These are phyloP conservation scores for Corapipo altera DNA, from an alignment of 2,113 vertebrate species.

Conservation along the genomic window DNA sequence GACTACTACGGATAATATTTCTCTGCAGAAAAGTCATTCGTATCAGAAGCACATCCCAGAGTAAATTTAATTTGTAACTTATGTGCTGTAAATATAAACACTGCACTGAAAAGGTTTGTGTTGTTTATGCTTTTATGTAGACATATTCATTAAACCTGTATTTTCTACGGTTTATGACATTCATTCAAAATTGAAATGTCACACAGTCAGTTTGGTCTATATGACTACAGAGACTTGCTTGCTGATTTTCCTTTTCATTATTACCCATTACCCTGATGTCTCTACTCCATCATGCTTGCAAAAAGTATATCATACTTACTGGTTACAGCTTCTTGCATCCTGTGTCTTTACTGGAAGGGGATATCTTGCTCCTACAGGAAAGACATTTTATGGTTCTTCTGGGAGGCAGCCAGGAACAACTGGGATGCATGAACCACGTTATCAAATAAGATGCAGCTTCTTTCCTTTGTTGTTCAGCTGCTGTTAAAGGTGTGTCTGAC, in stretches of 20 bases:
- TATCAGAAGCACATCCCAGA: neutral
- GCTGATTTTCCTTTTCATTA: slow-evolving; percentile 51
- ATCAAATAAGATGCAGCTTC: neutral
- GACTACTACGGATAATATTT: slow-evolving; percentile 22
- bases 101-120: neutral
- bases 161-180: neutral
- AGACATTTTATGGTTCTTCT: neutral
- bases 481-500: neutral
- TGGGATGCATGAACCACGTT: no score
- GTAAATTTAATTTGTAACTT: slow-evolving; percentile 52
- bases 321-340: neutral
- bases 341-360: neutral
- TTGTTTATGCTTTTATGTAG: slow-evolving; percentile 45
- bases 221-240: slow-evolving; percentile 22
- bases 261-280: slow-evolving; percentile 31
- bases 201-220: slow-evolving; percentile 26
- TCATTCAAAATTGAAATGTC: slow-evolving; percentile 26
- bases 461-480: neutral
- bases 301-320: neutral
- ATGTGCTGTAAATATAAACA: slow-evolving; percentile 54
- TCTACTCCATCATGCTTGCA: neutral
- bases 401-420: neutral
- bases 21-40: neutral
- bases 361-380: neutral
- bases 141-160: slow-evolving; percentile 41